Conservation (phyloP, 1,140 invertebrate genomes). For the Neelides sp. region DNA sequence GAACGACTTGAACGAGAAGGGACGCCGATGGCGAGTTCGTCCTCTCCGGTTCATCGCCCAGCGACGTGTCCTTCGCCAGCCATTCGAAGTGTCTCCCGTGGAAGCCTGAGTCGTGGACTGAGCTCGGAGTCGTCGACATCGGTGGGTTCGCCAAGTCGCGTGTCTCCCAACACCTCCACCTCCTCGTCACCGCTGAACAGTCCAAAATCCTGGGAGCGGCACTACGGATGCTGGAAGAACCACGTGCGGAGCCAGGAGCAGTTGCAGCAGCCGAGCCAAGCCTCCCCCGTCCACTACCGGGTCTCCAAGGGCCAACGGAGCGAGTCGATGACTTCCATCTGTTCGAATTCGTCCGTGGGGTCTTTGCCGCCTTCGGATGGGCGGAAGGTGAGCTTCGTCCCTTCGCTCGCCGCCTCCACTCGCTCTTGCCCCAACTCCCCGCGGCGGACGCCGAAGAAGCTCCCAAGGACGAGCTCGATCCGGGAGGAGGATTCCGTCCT, state of each 20-base stretch:
- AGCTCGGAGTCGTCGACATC: not conserved
- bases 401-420: slow-evolving; percentile 9
- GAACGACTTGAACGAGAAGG: no score
- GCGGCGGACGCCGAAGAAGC: slow-evolving; percentile 20
- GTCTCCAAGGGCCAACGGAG: slow-evolving; percentile 15
- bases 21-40: no score
- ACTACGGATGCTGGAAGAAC: slow-evolving; percentile 30
- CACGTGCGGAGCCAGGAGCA: slow-evolving; percentile 7
- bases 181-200: slow-evolving; percentile 9
- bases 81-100: no score
- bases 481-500: not conserved
- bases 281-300: slow-evolving; percentile 24
- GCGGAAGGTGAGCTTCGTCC: slow-evolving; percentile 5
- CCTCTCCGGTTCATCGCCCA: no score
- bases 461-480: slow-evolving; percentile 8
- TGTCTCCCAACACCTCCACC: not conserved
- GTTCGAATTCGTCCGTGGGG: slow-evolving; percentile 22
- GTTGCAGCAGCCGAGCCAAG: slow-evolving; percentile 8
- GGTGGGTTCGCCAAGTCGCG: not conserved
- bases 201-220: slow-evolving; percentile 24
- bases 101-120: no score
- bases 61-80: no score
- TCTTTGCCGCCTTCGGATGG: slow-evolving; percentile 20
- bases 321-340: slow-evolving; percentile 27
- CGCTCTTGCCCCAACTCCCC: slow-evolving; percentile 22